Evolutionary conservation across 1,140 invertebrate species (phyloP), one percentile per base, ranked within the genome.

Genomic region (Battus philenor): DNA sequence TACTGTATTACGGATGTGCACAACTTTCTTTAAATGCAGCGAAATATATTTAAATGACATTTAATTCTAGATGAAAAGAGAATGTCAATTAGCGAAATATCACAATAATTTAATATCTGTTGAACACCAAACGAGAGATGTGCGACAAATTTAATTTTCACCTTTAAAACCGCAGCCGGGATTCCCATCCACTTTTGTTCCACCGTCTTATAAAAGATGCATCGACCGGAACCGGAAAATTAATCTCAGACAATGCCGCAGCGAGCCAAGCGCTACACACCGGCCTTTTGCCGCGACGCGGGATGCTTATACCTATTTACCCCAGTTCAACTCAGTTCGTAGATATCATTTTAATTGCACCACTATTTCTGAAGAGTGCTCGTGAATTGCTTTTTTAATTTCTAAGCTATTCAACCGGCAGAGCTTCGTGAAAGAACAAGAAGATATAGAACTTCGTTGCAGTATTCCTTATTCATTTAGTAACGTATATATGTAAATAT

Each of bases 141-240:
- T 44, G 46, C 44, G 34, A 54, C 48, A 65, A 50, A 56, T 63
- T 68, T 47, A 61, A 66, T 67, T 63, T 59, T 24, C 50, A 51
- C 51, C 52, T 59, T 58, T 55, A 65, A 57, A 58, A 54, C 54
- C 55, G 53, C 20, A 12, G 17, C n/a, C n/a, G 31, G 43, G 45
- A 48, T 58, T 55, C 55, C 50, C 51, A 30, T 48, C 44, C 52
- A 66, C 51, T 73, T 78, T 71, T 70, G 63, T 73, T 74, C 60
- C 58, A 66, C 68, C 74, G 72, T 79, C 71, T 73, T 62, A 77
- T 76, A 80, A 80, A 80, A 76, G 72, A 70, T 75, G 66, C 70
- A 72, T 70, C 54, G 50, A 31, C 53, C 59, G 70, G 76, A 77
- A 77, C 64, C 68, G 76, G 73, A 80, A 80, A 80, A 77, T 80